Conservation (phyloP, 2,888 invertebrate species). For the Heliconius erato region DNA sequence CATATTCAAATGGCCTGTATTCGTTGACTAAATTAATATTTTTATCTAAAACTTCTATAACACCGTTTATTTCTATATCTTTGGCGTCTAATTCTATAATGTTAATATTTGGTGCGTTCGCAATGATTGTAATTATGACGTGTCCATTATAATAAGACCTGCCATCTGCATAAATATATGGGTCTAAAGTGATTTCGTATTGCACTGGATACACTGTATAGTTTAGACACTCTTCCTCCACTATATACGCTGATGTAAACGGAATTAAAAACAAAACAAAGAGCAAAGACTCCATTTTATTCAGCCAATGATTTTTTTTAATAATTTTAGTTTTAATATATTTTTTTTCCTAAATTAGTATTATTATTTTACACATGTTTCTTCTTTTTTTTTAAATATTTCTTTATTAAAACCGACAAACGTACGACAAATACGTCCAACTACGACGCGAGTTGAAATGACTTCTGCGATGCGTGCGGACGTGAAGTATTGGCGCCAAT, state of each 20-base stretch:
- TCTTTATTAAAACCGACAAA: constrained; percentile 34
- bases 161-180: constrained; percentile 63
- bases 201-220: constrained; percentile 81
- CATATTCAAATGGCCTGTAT: constrained; percentile 69
- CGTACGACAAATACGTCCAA: constrained; percentile 45
- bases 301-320: not conserved
- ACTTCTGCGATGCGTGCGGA: constrained; percentile 39
- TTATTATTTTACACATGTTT: not conserved
- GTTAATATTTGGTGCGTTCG: constrained; percentile 70
- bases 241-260: constrained; percentile 62
- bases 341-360: not conserved
- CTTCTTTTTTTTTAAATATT: constrained; percentile 18
- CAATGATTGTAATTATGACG: constrained; percentile 74
- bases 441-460: constrained; percentile 43
- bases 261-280: constrained; percentile 57
- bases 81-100: constrained; percentile 73
- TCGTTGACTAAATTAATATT: constrained; percentile 67
- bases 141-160: constrained; percentile 74
- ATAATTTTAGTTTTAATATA: not conserved
- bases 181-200: constrained; percentile 74
- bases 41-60: constrained; percentile 68
- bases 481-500: constrained; percentile 41
- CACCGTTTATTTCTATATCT: constrained; percentile 66
- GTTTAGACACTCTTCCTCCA: constrained; percentile 79
- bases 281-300: constrained; percentile 53